These are phyloP conservation scores for Centroberyx gerrardi DNA, from an alignment of 2,797 vertebrate species.

Conservation along the genomic window DNA sequence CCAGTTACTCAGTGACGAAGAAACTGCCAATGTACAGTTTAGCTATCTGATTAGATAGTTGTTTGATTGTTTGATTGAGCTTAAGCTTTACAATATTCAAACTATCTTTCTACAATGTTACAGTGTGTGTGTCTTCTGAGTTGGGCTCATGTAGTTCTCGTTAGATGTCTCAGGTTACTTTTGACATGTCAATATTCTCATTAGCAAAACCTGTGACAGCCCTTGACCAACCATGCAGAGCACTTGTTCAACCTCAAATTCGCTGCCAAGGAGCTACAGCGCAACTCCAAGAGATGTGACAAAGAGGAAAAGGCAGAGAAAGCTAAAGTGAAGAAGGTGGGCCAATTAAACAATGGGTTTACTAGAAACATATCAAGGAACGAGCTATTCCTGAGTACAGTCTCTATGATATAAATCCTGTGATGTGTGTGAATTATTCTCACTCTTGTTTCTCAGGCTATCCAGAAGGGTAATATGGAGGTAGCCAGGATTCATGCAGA, in stretches of 20 bases:
- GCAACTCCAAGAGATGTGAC: conserved; percentile 85
- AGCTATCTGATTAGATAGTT: not conserved
- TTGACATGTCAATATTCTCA: not conserved
- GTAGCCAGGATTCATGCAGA: conserved; percentile 94
- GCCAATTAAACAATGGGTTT: not conserved
- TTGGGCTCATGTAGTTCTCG: not conserved
- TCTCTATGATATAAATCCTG: not conserved
- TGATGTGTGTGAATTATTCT: not conserved
- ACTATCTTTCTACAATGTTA: not conserved
- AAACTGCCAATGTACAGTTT: not conserved
- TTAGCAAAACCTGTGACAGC: not conserved
- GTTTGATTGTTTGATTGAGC: too few relatives aligned
- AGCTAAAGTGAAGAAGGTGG: conserved; percentile 85
- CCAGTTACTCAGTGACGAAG: conserved; percentile 19
- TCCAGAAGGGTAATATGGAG: conserved; percentile 95
- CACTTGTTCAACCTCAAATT: conserved; percentile 85
- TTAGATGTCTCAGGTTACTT: not conserved
- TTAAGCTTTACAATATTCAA: not conserved
- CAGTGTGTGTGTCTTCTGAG: not conserved
- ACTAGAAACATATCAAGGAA: not conserved
- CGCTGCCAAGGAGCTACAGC: conserved; percentile 84
- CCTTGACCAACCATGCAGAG: conserved; percentile 69
- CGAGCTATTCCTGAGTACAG: not conserved
- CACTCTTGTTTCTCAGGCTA: conserved; percentile 83
- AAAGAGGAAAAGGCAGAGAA: conserved; percentile 87